Percentiles rank a stretch among this genome's conserved stretches.
These are phyloP conservation scores for Lepidochrysops patricia DNA, from an alignment of 2,888 invertebrate species.

Conservation along the genomic window DNA sequence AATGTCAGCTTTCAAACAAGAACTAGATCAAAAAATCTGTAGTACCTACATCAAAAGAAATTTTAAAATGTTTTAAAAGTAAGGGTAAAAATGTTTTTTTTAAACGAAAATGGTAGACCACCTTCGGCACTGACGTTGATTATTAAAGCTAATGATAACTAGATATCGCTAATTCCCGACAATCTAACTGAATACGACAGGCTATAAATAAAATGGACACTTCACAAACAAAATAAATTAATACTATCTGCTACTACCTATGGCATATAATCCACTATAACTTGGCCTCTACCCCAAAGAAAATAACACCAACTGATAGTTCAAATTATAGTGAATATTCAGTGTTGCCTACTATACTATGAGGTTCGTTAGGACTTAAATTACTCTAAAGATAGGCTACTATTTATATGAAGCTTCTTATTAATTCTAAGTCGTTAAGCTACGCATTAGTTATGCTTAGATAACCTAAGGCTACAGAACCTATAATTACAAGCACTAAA, in stretches of 20 bases:
- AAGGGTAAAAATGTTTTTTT: too few species aligned
- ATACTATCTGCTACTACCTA: not conserved
- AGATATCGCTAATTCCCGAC: not conserved
- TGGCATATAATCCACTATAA: not conserved
- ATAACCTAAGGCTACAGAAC: not conserved
- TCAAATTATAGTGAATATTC: too few species aligned
- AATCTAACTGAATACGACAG: not conserved
- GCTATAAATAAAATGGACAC: not conserved
- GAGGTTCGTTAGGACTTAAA: not conserved
- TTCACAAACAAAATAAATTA: not conserved
- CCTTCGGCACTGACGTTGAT: too few species aligned
- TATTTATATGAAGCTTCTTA: not conserved
- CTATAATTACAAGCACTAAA: not conserved
- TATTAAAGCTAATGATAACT: not conserved
- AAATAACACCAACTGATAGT: not conserved
- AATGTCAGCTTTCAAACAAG: too few species aligned
- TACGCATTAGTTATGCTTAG: not conserved
- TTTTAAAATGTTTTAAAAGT: too few species aligned
- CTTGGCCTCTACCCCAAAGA: not conserved
- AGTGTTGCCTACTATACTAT: not conserved
- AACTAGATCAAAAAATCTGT: too few species aligned
- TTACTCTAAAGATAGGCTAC: not conserved
- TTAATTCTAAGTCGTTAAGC: not conserved
- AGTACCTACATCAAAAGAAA: too few species aligned
- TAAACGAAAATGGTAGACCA: too few species aligned